phyloP scores from a whole-genome alignment of 2,797 vertebrate genomes.

The Loriculus beryllinus region DNA sequence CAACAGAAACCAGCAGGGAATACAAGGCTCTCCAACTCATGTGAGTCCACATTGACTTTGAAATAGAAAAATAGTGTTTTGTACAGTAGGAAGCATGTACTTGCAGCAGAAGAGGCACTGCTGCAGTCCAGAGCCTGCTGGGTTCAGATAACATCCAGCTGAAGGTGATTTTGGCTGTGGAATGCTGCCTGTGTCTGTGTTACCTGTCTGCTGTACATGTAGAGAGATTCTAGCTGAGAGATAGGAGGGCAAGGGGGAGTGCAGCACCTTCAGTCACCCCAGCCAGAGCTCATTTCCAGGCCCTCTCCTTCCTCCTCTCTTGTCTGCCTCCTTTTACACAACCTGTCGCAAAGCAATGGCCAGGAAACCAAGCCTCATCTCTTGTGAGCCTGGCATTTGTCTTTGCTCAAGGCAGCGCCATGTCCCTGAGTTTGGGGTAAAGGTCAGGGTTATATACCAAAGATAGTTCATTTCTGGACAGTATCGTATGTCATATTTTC shows the following conservation, averaged over 20 bases:
- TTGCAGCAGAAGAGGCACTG: not conserved
- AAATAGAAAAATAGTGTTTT: not conserved
- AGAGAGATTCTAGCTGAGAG: not conserved
- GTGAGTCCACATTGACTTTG: not conserved
- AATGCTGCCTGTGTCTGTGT: not conserved
- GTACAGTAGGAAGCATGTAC: not conserved
- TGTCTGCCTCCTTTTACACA: not conserved
- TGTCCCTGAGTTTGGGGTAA: not conserved
- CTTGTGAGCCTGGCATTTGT: not conserved
- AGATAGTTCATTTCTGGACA: not conserved
- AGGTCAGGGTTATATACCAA: not conserved
- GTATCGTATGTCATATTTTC: not conserved
- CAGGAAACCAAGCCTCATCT: not conserved
- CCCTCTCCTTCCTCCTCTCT: not conserved
- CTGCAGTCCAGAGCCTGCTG: not conserved
- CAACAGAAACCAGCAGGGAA: not conserved
- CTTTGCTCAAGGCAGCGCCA: not conserved
- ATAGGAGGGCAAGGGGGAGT: rapidly evolving
- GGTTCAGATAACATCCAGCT: not conserved
- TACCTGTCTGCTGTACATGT: not conserved
- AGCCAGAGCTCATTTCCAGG: not conserved
- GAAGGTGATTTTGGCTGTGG: not conserved
- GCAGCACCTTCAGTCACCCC: not conserved
- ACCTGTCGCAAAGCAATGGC: not conserved
- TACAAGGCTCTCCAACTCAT: not conserved